Evolutionary conservation across 1,140 invertebrate genomes (phyloP).

Genomic region (Aplysia californica): DNA sequence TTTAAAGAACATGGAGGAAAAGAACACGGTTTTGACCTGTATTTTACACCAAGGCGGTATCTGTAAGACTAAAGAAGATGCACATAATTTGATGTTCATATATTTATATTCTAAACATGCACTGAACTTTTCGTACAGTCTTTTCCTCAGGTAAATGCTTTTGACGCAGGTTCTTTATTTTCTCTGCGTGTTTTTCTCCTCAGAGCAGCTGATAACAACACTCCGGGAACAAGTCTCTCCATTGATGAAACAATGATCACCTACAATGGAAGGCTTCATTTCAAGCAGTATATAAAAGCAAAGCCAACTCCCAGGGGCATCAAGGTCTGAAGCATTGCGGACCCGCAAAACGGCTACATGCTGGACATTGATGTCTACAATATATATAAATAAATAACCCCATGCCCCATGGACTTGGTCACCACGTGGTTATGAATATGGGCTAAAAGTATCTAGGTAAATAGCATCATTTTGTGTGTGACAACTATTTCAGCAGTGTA

Average conservation of each 20-base stretch:
- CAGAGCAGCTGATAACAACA: background rate
- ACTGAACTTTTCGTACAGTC: too few relatives aligned
- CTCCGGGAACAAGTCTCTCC: background rate
- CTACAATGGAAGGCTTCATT: conserved; percentile 20
- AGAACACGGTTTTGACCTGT: too few relatives aligned
- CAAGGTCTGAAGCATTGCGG: conserved; percentile 14
- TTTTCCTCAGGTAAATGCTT: too few relatives aligned
- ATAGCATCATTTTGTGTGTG: background rate
- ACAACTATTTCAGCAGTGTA: background rate
- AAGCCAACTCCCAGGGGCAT: conserved; percentile 25
- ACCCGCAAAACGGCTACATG: background rate
- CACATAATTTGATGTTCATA: too few relatives aligned
- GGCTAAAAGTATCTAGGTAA: background rate
- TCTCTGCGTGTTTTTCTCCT: background rate
- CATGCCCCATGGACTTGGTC: background rate
- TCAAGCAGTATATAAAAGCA: conserved; percentile 22
- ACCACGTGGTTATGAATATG: background rate
- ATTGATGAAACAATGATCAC: conserved; percentile 29
- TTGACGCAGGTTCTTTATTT: background rate
- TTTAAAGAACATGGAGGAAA: too few relatives aligned
- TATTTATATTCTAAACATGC: too few relatives aligned
- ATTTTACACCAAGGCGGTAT: too few relatives aligned
- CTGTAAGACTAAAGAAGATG: too few relatives aligned
- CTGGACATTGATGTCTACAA: too few relatives aligned
- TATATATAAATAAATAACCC: background rate